Evolutionary conservation across 2,113 vertebrate species (phyloP), one percentile per base, ranked within the genome.

Genomic region (Rattus rattus): DNA sequence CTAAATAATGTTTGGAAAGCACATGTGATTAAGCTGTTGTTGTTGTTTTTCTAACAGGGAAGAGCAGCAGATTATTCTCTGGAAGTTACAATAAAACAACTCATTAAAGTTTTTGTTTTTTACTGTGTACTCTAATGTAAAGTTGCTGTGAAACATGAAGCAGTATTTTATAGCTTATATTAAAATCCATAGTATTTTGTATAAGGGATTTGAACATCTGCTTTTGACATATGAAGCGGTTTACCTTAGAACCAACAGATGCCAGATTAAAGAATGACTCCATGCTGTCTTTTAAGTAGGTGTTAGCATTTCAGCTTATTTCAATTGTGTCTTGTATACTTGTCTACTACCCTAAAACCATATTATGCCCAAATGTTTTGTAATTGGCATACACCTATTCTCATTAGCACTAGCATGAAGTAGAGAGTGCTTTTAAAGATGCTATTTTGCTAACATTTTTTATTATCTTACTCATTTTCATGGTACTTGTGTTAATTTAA

Each of bases 231-330:
- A 2, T 3, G 2, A 12, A 16, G 56, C 0, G 5, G n/a, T 13
- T 8, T 56, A 1, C 4, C 7, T 63, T 67, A 7, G 0, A 54
- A 52, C 16, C 26, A 67, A 39, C 16, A 2, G 5, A 28, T 19
- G 56, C 5, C 26, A 56, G 0, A 59, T 5, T 26, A 36, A 2
- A 11, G 2, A 3, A 61, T 30, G 13, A 2, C 17, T 75, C 11
- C 39, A 36, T 16, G 0, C 19, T 56, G 8, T 20, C 4, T 49
- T 75, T 47, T 80, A 11, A 4, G 65, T 67, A 11, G 26, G 3
- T 39, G 63, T 12, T 73, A 28, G 19, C 49, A 43, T 28, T 13
- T 59, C 7, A 49, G 10, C 7, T 49, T 2, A 56, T 65, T 88
- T 86, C 24, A 69, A 0, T 47, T 52, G 7, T 30, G 11, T 59